Percentiles rank a stretch among this genome's conserved stretches.
Conservation (phyloP, 2,888 invertebrate species). For the Gandaritis pyraliata region DNA sequence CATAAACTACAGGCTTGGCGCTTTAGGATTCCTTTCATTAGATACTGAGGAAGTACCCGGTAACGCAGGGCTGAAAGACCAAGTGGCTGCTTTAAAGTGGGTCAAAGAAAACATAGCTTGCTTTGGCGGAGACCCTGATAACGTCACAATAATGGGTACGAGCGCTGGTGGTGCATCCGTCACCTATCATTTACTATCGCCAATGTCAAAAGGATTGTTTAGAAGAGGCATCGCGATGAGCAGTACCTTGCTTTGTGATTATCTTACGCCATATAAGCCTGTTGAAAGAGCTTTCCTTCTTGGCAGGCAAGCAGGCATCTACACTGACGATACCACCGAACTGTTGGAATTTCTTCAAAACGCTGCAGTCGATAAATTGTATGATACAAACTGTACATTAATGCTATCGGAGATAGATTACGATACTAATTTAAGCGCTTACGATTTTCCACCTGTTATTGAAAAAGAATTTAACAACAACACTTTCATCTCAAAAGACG, state of each 20-base stretch:
- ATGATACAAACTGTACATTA: conserved; percentile 31
- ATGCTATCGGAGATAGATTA: conserved; percentile 33
- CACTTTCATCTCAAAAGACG: conserved; percentile 20
- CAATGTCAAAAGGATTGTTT: conserved; percentile 64
- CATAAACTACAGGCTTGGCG: conserved; percentile 80
- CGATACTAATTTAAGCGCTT: conserved; percentile 17
- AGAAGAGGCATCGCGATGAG: conserved; percentile 85
- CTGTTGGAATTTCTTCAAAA: conserved; percentile 47
- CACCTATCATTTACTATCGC: conserved; percentile 56
- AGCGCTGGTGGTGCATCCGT: conserved; percentile 32
- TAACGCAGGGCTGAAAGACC: conserved; percentile 82
- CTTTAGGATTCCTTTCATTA: conserved; percentile 82
- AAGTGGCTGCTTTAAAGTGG: conserved; percentile 58
- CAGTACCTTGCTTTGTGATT: conserved; percentile 84
- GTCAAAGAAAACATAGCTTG: conserved; percentile 53
- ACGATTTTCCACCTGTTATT: conserved; percentile 43
- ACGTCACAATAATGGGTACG: conserved; percentile 56
- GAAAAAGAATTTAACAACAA: conserved; percentile 47
- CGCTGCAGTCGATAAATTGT: conserved; percentile 39
- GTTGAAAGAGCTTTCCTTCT: conserved; percentile 64
- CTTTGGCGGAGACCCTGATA: conserved; percentile 58
- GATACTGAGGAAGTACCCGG: conserved; percentile 81
- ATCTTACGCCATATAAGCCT: conserved; percentile 64
- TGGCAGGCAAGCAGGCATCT: conserved; percentile 46
- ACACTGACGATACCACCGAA: conserved; percentile 45